A percentile compares a stretch with the other conserved stretches of the same genome.
Evolutionary conservation across 1,140 invertebrate genomes (phyloP).

Genomic region (Diploscapter pachys): DNA sequence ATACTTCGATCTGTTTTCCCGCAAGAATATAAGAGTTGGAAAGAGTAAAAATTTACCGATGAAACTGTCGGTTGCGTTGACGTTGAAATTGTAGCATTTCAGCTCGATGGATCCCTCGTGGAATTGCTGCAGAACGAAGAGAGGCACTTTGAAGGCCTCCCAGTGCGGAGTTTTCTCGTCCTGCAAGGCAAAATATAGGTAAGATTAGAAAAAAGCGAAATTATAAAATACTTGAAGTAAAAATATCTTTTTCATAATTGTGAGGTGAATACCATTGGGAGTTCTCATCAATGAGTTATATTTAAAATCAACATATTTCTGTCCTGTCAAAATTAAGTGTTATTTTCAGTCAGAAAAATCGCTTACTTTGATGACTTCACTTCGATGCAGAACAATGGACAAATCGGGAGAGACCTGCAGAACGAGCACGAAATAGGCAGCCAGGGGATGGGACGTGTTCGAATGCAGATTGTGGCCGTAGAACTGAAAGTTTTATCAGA

Average conservation of each 20-base stretch:
- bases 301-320: too few species aligned
- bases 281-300: too few species aligned
- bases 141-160: conserved; percentile 5
- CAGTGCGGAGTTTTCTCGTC: conserved; percentile 7
- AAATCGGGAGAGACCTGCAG: too few species aligned
- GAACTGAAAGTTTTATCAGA: too few species aligned
- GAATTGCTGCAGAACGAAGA: conserved; percentile 3
- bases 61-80: conserved; percentile 8
- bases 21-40: background rate
- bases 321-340: too few species aligned
- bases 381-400: too few species aligned
- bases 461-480: too few species aligned
- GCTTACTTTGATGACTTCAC: too few species aligned
- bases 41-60: conserved; percentile 9
- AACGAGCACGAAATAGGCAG: too few species aligned
- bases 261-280: background rate
- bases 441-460: too few species aligned
- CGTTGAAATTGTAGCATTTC: conserved; percentile 17
- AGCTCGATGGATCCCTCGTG: background rate
- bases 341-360: too few species aligned
- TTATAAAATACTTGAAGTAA: background rate
- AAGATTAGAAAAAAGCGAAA: background rate
- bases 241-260: background rate
- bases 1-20: background rate
- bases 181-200: background rate